Conservation (phyloP, 2,113 vertebrate species). For the Phoxinus phoxinus region DNA sequence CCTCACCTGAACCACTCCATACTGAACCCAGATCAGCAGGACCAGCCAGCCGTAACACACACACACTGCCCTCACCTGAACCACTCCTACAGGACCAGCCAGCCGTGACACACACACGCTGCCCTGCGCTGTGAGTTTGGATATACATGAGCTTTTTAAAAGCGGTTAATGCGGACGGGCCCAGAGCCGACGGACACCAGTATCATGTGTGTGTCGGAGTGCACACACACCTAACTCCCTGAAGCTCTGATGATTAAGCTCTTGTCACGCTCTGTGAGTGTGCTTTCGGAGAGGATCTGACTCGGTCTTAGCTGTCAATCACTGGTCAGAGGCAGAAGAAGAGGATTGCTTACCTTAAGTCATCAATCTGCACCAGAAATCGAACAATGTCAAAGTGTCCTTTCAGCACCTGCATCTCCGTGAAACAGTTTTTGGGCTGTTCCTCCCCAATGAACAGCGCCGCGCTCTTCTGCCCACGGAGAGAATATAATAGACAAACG, state of each 20-base stretch:
- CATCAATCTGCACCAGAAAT: slow-evolving; percentile 95
- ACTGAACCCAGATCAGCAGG: slow-evolving; percentile 89
- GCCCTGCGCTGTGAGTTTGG: neutral
- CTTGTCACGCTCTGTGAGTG: slow-evolving; percentile 75
- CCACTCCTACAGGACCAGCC: slow-evolving; percentile 82
- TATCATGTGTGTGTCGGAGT: neutral
- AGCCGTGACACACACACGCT: slow-evolving; percentile 73
- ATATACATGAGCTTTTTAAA: slow-evolving; percentile 8
- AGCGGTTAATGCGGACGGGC: neutral
- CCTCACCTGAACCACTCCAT: slow-evolving; percentile 82
- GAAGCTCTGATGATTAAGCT: slow-evolving; percentile 70
- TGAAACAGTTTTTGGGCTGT: slow-evolving; percentile 93
- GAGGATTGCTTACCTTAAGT: slow-evolving; percentile 84
- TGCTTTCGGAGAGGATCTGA: slow-evolving; percentile 73
- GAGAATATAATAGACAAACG: slow-evolving; percentile 29
- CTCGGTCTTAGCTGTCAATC: slow-evolving; percentile 38
- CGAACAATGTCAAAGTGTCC: slow-evolving; percentile 95
- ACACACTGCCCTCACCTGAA: slow-evolving; percentile 85
- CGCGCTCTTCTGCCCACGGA: slow-evolving; percentile 81
- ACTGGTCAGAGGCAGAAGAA: slow-evolving; percentile 44
- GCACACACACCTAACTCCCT: slow-evolving; percentile 40
- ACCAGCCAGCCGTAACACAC: slow-evolving; percentile 85
- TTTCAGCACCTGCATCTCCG: slow-evolving; percentile 93
- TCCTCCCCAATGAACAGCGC: slow-evolving; percentile 92
- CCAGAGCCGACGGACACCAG: slow-evolving; percentile 18